Base-by-base conservation (phyloP, 92 coral and sea anemone genomes). In the Bergia sp. region DNA sequence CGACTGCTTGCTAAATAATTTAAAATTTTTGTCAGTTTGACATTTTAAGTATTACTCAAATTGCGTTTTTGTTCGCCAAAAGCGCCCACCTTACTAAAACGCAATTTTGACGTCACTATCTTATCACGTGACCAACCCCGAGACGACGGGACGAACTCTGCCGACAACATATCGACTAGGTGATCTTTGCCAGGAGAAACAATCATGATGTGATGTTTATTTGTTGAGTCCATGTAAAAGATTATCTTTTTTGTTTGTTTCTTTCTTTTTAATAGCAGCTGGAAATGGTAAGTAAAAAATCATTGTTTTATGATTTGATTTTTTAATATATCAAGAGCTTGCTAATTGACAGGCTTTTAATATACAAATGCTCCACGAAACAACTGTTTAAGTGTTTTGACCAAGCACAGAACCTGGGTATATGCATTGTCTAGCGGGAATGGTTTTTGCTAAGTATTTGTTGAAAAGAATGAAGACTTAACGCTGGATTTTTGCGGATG, bases 281-380 rank as follows among this genome's bases (percentile, higher is more conserved):
- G n/a, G 53, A 41, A 76, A 76, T 76, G 80, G 80, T 76, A 76
- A 76, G 80, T 76, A 44, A 76, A 44, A 7, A 18, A 18, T 76
- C n/a, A 15, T 42, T 76, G 53, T n/a, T 39, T 7, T 40, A 61
- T 61, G 29, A 53, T 53, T 53, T 53, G 18, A 10, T 53, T 1
- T 53, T 53, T 53, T 12, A 12, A 53, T 53, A 53, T 61, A 0
- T 23, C 69, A 61, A 21, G 15, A 61, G 5, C 29, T 23, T 21
- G n/a, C 69, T 18, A 61, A 61, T 1, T 23, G 10, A 53, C 58
- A 12, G 58, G 16, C 16, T 1, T 53, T 10, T 4, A 0, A 45
- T 29, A 29, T 29, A 29, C 29, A 29, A 29, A 29, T 29, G 29
- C 29, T 29, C 29, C 29, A 53, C 18, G 15, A 10, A 38, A 73